Evolutionary conservation across 2,113 vertebrate genomes (phyloP), one percentile per base, ranked within the genome.

Genomic region (Abramis brama): DNA sequence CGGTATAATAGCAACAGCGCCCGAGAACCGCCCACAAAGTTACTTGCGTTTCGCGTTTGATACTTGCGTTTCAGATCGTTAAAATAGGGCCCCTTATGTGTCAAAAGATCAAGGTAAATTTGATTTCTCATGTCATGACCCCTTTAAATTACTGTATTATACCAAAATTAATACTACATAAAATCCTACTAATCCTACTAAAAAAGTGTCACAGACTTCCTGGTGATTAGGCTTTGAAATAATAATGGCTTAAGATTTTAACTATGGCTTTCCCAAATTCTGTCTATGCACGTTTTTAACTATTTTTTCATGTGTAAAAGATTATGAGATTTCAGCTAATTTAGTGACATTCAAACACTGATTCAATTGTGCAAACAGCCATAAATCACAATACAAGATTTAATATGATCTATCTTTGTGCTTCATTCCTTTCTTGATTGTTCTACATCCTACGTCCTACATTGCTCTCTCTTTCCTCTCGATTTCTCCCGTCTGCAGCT

Each of bases 401-500:
- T 13, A 73, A 43, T 68, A 85, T 77, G 30, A 82, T 15, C 71
- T 76, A 80, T 55, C 78, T 47, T 79, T 50, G 66, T 55, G 64
- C 82, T 85, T 87, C 59, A 15, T 83, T 76, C 45, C 23, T 33
- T 60, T 68, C 68, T 74, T 59, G 10, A 17, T 62, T 70, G 17
- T 83, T 68, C 23, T 73, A 60, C 85, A 70, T 80, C 36, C 75
- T 84, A 59, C 81, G 66, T 84, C 71, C 68, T 60, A 39, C 60
- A 30, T 84, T 12, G 4, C 87, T 84, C 74, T 79, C 86, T 78
- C 55, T 36, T 75, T 81, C 45, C 21, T 39, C 43, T 86, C 71
- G n/a, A 57, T 86, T 78, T 79, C 82, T 84, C 86, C 76, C 70
- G 62, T 89, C 88, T 87, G 90, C 90, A 92, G 91, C 93, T 94